Conservation (phyloP, 2,797 vertebrate genomes). For the Gallirallus australis region DNA sequence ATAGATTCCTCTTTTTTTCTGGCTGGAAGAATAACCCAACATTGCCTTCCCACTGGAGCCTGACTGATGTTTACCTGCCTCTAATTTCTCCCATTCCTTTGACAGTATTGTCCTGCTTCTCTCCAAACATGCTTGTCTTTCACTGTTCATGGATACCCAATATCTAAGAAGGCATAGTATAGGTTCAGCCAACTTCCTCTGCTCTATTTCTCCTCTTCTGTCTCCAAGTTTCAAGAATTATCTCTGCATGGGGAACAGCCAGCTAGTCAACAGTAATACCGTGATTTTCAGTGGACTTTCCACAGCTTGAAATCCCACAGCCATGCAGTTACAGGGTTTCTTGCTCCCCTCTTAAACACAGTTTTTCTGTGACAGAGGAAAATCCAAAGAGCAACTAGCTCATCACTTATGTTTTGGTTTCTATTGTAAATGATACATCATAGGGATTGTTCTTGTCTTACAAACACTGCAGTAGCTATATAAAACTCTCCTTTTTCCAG, state of each 20-base stretch:
- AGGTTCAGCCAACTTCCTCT: not conserved
- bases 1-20: not conserved
- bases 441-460: not conserved
- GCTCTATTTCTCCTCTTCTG: not conserved
- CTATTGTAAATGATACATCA: not conserved
- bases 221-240: not conserved
- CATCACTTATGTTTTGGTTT: not conserved
- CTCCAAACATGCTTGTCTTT: not conserved
- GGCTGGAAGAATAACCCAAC: not conserved
- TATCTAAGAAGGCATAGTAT: not conserved
- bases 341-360: not conserved
- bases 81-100: not conserved
- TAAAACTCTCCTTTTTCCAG: not conserved
- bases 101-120: not conserved
- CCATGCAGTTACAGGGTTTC: not conserved
- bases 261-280: not conserved
- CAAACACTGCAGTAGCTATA: not conserved
- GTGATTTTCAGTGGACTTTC: not conserved
- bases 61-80: not conserved
- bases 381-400: not conserved
- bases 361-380: not conserved
- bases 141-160: not conserved
- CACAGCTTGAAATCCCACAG: not conserved
- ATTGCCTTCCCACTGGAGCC: not conserved
- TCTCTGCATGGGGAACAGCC: not conserved